Evolutionary conservation across 2,113 vertebrate species (phyloP).

Genomic region (Dendropsophus ebraccatus): DNA sequence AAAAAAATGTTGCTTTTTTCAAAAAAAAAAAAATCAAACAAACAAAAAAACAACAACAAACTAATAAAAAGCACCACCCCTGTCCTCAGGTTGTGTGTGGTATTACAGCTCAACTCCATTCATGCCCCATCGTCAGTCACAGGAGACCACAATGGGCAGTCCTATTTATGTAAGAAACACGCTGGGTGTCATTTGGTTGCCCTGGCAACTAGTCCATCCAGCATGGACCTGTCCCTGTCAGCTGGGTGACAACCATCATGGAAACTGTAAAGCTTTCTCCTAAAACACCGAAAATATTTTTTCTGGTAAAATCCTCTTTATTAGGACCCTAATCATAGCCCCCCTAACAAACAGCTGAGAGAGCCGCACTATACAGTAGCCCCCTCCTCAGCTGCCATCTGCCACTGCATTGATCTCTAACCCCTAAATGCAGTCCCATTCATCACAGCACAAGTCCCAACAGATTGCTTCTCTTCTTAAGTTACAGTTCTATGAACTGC

Average conservation of each 20-base stretch:
- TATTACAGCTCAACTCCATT: too few relatives aligned
- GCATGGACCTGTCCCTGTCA: not conserved
- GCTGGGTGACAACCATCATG: not conserved
- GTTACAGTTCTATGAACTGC: not conserved
- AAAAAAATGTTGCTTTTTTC: too few relatives aligned
- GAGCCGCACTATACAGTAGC: not conserved
- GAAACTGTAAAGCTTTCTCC: not conserved
- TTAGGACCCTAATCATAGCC: not conserved
- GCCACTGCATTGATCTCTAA: constrained; percentile 36
- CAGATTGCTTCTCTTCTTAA: constrained; percentile 20
- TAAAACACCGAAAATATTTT: not conserved
- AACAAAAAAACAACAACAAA: too few relatives aligned
- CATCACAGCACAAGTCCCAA: constrained; percentile 2
- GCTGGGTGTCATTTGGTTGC: too few relatives aligned
- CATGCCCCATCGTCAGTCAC: too few relatives aligned
- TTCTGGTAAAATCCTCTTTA: not conserved
- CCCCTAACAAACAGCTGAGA: not conserved
- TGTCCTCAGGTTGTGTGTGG: too few relatives aligned
- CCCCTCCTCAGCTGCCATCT: constrained; percentile 7
- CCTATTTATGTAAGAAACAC: too few relatives aligned
- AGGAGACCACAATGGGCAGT: too few relatives aligned
- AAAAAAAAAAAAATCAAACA: too few relatives aligned
- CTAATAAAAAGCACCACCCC: too few relatives aligned
- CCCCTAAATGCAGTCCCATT: constrained; percentile 22
- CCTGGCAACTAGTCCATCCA: too few relatives aligned